Evolutionary conservation across 2,888 invertebrate genomes (phyloP), one percentile per base, ranked within the genome.

Genomic region (Drosophila putrida): DNA sequence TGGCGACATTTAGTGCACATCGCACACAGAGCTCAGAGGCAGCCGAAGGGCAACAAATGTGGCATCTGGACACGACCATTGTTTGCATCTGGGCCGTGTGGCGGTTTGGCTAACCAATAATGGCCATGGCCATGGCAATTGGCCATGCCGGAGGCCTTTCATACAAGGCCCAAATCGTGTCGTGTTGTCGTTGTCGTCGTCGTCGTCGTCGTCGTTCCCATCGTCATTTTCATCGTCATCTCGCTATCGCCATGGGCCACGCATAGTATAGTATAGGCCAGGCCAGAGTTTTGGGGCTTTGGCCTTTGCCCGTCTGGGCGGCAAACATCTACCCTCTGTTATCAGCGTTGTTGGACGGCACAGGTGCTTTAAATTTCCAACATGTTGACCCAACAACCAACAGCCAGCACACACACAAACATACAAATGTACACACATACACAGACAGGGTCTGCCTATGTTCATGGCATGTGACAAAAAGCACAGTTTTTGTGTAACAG

Each of bases 361-460:
- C 87, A 85, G 89, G 87, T 85, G 85, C 87, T 87, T 88, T 78
- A 80, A 85, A 88, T 88, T 86, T 79, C 77, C 78, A 71, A 62
- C 81, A 78, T 82, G 78, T 75, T 82, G 87, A 82, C 85, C 84
- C 72, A 65, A 58, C 41, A 59, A 36, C 36, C 38, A 38, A 31
- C n/a, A 46, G n/a, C 53, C 38, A 20, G 20, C 20, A 20, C 49
- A 50, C 31, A 33, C 27, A 54, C 31, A 46, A 28, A 35, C n/a
- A n/a, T n/a, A n/a, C n/a, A n/a, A n/a, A n/a, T n/a, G n/a, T n/a
- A n/a, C 20, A 20, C 49, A 50, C 31, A 33, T 20, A 54, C 47
- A 53, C 15, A 51, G 28, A 66, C 15, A 50, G 44, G 31, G 31
- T 3, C 63, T n/a, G 38, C 15, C 38, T 36, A 55, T 58, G 59